A percentile compares a stretch with the other conserved stretches of the same genome.
Evolutionary conservation across 1,140 invertebrate species (phyloP).

Genomic region (Calosoma granatense): DNA sequence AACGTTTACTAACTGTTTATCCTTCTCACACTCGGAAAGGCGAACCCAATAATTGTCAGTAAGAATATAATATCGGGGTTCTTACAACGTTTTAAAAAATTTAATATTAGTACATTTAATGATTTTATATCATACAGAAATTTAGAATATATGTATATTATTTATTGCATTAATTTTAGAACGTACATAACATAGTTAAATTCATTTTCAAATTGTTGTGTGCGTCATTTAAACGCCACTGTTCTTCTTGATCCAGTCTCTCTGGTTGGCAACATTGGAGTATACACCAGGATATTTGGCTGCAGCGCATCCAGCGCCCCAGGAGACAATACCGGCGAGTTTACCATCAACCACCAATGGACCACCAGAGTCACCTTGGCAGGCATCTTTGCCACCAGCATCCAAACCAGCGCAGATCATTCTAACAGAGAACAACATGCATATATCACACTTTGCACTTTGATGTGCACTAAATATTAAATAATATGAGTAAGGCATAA

Average conservation of each 20-base stretch:
- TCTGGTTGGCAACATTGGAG: conserved; percentile 40
- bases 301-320: conserved; percentile 48
- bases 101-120: too few species aligned
- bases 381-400: conserved; percentile 44
- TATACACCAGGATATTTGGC: conserved; percentile 50
- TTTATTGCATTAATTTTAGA: too few species aligned
- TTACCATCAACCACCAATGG: conserved; percentile 38
- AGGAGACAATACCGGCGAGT: conserved; percentile 48
- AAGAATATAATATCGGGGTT: too few species aligned
- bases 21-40: too few species aligned
- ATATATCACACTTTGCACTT: conserved; percentile 10
- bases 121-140: too few species aligned
- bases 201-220: too few species aligned
- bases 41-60: too few species aligned
- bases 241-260: conserved; percentile 33
- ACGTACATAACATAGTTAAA: too few species aligned
- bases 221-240: not conserved
- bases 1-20: too few species aligned
- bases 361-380: conserved; percentile 45
- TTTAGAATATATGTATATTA: too few species aligned
- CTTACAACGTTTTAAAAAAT: too few species aligned
- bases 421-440: conserved; percentile 19
- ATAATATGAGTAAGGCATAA: not conserved
- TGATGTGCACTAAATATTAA: not conserved
- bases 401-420: conserved; percentile 51